Conservation (phyloP, 37 sponge, comb jelly and placozoan genomes). For the Bolinopsis microptera region DNA sequence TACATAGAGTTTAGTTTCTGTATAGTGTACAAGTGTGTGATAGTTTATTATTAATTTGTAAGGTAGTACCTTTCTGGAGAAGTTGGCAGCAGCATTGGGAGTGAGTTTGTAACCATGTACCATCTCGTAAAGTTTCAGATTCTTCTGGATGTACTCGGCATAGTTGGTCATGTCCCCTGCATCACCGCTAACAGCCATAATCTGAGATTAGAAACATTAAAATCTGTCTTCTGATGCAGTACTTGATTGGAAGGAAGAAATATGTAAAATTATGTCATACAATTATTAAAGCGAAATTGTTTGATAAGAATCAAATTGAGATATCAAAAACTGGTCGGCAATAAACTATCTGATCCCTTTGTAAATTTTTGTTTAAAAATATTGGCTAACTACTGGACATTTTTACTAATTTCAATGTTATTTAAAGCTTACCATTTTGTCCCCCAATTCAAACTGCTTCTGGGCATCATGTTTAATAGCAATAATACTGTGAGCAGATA, state of each 20-base stretch:
- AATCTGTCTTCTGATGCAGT: no score
- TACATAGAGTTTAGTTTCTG: no score
- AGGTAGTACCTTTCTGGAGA: slow-evolving; percentile 59
- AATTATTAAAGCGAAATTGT: no score
- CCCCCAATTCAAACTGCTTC: slow-evolving; percentile 84
- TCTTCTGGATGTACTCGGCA: slow-evolving; percentile 95
- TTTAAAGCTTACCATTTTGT: slow-evolving; percentile 69
- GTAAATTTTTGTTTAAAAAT: no score
- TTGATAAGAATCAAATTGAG: no score
- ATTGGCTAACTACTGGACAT: no score
- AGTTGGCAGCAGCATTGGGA: slow-evolving; percentile 56
- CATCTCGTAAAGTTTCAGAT: slow-evolving; percentile 85
- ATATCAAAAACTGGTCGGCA: no score
- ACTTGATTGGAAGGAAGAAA: no score
- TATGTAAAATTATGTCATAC: background rate
- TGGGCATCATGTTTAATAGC: slow-evolving; percentile 93
- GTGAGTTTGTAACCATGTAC: slow-evolving; percentile 72
- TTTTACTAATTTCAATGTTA: background rate
- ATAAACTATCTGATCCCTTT: background rate
- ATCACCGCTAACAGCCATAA: slow-evolving; percentile 92
- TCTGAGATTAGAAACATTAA: no score
- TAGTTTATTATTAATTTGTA: no score
- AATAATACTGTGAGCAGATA: slow-evolving; percentile 85
- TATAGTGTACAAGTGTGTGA: no score
- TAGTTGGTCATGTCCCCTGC: slow-evolving; percentile 90